Percentiles rank a stretch among this genome's conserved stretches.
phyloP scores from a whole-genome alignment of 1,140 invertebrate genomes.

The Lordiphosa collinella region DNA sequence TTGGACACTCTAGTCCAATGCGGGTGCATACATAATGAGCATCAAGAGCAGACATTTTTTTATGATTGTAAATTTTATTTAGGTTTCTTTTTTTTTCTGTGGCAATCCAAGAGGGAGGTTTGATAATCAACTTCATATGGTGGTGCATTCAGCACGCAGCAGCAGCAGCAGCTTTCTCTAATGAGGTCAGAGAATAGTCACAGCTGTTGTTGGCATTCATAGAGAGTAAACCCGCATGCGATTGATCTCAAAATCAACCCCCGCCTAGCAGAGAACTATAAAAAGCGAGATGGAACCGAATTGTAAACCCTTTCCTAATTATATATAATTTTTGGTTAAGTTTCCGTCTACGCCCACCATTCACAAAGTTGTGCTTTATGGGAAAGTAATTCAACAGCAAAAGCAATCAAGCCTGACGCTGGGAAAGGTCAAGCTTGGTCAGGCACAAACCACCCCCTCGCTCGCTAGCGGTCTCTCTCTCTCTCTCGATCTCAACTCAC shows the following conservation, averaged over 20 bases:
- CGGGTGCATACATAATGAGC: slow-evolving; percentile 44
- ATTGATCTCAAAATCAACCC: slow-evolving; percentile 62
- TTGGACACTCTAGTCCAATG: slow-evolving; percentile 15
- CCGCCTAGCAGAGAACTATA: slow-evolving; percentile 17
- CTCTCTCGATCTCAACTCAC: slow-evolving; percentile 42
- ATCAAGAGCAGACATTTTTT: slow-evolving; percentile 36
- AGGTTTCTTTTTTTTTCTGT: background rate
- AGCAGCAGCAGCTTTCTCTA: slow-evolving; percentile 25
- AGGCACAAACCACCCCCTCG: slow-evolving; percentile 9
- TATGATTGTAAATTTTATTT: slow-evolving; percentile 20
- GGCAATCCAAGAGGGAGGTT: slow-evolving; percentile 36
- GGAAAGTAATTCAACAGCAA: slow-evolving; percentile 36
- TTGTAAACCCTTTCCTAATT: slow-evolving; percentile 23
- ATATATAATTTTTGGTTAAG: slow-evolving; percentile 49
- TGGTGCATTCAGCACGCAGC: slow-evolving; percentile 34
- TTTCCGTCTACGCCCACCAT: slow-evolving; percentile 41
- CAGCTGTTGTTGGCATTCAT: slow-evolving; percentile 58
- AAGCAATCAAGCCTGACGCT: slow-evolving; percentile 60
- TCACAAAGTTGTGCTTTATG: slow-evolving; percentile 16
- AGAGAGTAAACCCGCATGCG: slow-evolving; percentile 56
- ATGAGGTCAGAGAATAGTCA: slow-evolving; percentile 62
- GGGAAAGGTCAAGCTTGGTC: slow-evolving; percentile 45
- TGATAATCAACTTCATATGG: slow-evolving; percentile 37
- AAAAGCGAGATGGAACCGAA: slow-evolving; percentile 19
- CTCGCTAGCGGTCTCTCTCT: too few species aligned